A percentile compares a stretch with the other conserved stretches of the same genome.
phyloP scores from a whole-genome alignment of 2,113 vertebrate species.

The Xiphias gladius region DNA sequence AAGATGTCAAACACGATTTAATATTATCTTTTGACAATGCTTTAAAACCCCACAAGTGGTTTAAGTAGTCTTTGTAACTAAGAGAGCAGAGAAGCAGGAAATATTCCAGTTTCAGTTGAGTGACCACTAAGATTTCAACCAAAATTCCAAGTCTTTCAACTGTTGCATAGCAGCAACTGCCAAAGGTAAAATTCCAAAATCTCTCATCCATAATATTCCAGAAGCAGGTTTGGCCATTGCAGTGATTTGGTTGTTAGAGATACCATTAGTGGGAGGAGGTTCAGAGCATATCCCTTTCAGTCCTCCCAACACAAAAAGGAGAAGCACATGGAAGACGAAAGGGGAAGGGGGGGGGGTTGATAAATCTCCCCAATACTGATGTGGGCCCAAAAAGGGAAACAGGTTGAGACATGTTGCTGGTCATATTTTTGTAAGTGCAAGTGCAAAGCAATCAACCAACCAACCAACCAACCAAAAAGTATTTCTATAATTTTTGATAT shows the following conservation, averaged over 20 bases:
- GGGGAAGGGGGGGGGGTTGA: conserved; percentile 19
- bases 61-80: conserved; percentile 6
- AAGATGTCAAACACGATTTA: neutral
- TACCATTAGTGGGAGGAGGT: conserved; percentile 40
- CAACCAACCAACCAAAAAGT: neutral
- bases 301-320: conserved; percentile 56
- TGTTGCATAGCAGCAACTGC: neutral
- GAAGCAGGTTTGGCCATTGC: conserved; percentile 19
- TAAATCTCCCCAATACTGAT: conserved; percentile 65
- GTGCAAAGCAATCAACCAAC: neutral
- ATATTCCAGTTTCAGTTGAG: conserved; percentile 21
- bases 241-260: conserved; percentile 25
- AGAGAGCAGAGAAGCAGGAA: neutral
- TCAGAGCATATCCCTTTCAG: conserved; percentile 59
- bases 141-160: conserved; percentile 19
- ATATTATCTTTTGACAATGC: conserved; percentile 2
- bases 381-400: conserved; percentile 46
- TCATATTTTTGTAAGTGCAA: neutral
- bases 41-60: neutral
- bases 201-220: neutral
- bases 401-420: conserved; percentile 61
- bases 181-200: conserved; percentile 20
- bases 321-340: conserved; percentile 33
- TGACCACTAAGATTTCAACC: neutral
- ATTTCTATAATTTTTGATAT: neutral